These are phyloP conservation scores for Emydura subglobosa DNA, from an alignment of 2,113 vertebrate genomes.

Conservation along the genomic window DNA sequence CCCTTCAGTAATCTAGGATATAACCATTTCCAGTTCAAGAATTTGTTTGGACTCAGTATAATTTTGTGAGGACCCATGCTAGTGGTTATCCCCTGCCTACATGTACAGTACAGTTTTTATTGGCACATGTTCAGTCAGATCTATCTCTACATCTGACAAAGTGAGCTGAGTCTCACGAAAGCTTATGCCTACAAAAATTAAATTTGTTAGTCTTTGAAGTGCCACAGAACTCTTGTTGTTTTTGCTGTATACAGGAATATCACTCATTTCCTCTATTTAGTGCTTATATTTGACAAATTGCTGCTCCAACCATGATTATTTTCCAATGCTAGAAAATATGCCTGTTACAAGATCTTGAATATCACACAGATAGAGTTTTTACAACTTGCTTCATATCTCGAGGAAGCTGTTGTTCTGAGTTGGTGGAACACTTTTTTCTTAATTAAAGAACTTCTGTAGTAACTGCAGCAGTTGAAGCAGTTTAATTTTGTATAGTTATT, in stretches of 20 bases:
- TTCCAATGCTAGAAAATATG: background rate
- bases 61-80: background rate
- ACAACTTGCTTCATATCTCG: constrained; percentile 44
- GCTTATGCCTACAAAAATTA: no score
- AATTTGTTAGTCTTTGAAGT: no score
- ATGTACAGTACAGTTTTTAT: no score
- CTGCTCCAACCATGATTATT: background rate
- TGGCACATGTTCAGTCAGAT: background rate
- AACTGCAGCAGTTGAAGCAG: constrained; percentile 60
- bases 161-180: no score
- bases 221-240: no score
- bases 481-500: constrained; percentile 71
- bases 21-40: background rate
- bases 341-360: constrained; percentile 8
- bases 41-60: background rate
- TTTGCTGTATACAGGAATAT: background rate
- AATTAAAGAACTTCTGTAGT: constrained; percentile 55
- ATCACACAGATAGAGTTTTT: background rate
- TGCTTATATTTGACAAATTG: background rate
- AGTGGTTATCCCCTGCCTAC: background rate
- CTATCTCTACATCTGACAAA: no score
- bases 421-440: constrained; percentile 55
- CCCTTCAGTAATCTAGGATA: background rate
- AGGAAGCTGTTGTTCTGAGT: constrained; percentile 56
- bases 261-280: background rate